Conservation (phyloP, 2,797 vertebrate species). For the Bovichtus variegatus region DNA sequence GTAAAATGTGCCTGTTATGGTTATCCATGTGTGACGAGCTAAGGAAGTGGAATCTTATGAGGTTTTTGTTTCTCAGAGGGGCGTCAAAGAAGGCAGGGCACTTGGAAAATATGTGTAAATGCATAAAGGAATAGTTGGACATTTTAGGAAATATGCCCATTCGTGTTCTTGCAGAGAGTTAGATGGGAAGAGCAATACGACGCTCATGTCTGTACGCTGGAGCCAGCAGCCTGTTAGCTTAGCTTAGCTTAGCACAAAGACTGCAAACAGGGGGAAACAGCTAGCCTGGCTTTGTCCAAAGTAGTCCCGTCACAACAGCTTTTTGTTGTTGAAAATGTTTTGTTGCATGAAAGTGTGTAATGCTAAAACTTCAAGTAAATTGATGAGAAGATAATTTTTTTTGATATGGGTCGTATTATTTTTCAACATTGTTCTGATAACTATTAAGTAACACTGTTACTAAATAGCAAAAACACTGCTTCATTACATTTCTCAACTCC, state of each 20-base stretch:
- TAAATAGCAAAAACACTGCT: background rate
- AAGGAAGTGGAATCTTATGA: slow-evolving; percentile 46
- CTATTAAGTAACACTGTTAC: background rate
- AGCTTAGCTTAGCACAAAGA: slow-evolving; percentile 8
- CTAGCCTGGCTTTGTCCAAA: background rate
- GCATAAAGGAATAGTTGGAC: background rate
- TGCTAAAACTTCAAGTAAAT: background rate
- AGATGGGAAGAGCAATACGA: background rate
- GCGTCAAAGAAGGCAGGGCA: slow-evolving; percentile 18
- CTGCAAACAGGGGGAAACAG: background rate
- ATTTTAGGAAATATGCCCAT: too few relatives aligned
- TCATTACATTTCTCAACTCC: slow-evolving; percentile 15
- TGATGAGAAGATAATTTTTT: too few relatives aligned
- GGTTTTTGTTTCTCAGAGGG: slow-evolving; percentile 49
- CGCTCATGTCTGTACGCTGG: background rate
- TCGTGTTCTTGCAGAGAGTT: too few relatives aligned
- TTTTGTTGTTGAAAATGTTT: too few relatives aligned
- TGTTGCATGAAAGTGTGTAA: background rate
- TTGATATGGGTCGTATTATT: background rate
- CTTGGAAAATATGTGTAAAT: slow-evolving; percentile 28
- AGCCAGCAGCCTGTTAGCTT: background rate
- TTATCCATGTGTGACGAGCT: slow-evolving; percentile 71
- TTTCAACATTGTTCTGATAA: background rate
- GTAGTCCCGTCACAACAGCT: too few relatives aligned
- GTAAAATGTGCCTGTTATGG: slow-evolving; percentile 73